phyloP scores from a whole-genome alignment of 2,797 vertebrate genomes.

The Sebastes steindachneri region DNA sequence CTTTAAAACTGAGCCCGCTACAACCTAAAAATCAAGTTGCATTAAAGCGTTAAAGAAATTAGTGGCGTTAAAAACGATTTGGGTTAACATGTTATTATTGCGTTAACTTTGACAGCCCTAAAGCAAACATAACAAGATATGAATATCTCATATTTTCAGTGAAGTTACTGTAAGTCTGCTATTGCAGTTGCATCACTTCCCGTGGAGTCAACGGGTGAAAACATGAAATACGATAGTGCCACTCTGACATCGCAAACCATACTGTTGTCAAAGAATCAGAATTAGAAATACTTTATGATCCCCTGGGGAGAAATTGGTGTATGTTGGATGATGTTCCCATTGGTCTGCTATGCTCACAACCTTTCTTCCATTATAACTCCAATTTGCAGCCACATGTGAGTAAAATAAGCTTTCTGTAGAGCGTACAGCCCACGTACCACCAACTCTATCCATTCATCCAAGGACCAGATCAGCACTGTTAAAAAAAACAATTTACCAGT shows the following conservation, averaged over 20 bases:
- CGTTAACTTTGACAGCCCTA: no score
- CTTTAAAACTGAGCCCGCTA: neutral
- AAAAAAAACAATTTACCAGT: neutral
- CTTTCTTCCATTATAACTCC: neutral
- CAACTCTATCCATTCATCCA: neutral
- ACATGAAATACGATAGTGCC: no score
- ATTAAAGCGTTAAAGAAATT: no score
- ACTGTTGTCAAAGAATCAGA: no score
- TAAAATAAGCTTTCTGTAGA: neutral
- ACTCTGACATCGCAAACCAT: accelerated
- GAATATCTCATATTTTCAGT: no score
- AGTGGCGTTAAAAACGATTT: no score
- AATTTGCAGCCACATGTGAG: neutral
- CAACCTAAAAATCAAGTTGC: no score
- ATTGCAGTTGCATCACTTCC: no score
- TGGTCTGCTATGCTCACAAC: neutral
- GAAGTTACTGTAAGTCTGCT: no score
- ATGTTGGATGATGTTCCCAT: neutral
- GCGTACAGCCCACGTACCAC: neutral
- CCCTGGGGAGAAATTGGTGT: neutral
- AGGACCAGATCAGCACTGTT: neutral
- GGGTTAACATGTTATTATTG: no score
- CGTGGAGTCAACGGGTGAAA: no score
- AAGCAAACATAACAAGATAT: no score
- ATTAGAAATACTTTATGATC: neutral